Base-by-base conservation (phyloP, 1,140 invertebrate genomes). In the Macrocentrus cingulum region DNA sequence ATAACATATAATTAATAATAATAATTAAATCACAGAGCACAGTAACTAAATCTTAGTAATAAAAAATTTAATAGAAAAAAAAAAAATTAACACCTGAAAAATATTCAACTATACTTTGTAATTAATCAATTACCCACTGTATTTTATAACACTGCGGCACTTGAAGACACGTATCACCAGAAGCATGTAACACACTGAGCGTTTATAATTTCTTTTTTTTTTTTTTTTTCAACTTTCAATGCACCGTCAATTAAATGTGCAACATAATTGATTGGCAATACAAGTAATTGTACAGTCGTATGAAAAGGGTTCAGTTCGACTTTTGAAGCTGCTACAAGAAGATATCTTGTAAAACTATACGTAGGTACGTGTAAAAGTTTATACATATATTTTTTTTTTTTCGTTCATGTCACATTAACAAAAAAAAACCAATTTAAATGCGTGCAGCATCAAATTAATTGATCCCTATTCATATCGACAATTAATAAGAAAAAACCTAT, bases 281-380 rank as follows among this genome's bases (percentile, higher is more conserved):
- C 39, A 44, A 41, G 19, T 22, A 51, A 55, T 55, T 16, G 32
- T 51, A 23, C 9, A 36, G 63, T 71, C 67, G 69, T 77, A 78
- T 78, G 76, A 80, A 77, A 77, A 75, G 77, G 77, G 76, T 76
- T 79, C 72, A 72, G 72, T 76, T 74, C 75, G 70, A 59, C 76
- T 74, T 79, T 80, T 80, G 76, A 79, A 71, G 77, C 75, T 80
- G 77, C 77, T 71, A 66, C 71, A 63, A 75, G 76, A 75, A 76
- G 74, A 73, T 69, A 68, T 72, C 66, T 70, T 74, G 66, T 48
- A 22, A 75, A 69, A 66, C 70, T 61, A 69, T 7, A 16, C 69
- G 63, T 80, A 80, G 77, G 77, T 80, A 80, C 70, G 76, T 80
- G 69, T 69, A 70, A 56, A 66, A 65, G 72, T 74, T 70, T 65